Evolutionary conservation across 1,140 invertebrate genomes (phyloP).

Genomic region (Drosophila truncata): DNA sequence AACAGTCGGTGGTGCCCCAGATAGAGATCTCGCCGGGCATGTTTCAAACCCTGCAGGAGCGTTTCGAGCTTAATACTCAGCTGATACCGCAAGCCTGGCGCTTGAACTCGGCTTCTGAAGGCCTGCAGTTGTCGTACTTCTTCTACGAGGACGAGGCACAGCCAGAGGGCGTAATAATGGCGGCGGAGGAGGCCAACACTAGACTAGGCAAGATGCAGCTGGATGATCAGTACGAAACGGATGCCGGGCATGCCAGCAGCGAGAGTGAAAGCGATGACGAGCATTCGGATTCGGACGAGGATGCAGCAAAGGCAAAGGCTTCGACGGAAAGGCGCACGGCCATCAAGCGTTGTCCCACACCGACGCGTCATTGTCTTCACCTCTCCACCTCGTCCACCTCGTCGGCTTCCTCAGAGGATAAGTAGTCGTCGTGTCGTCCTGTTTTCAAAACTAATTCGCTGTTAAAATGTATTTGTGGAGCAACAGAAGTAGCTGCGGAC

Average conservation of each 20-base stretch:
- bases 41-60: conserved; percentile 39
- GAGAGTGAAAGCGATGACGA: conserved; percentile 69
- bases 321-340: neutral
- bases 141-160: conserved; percentile 56
- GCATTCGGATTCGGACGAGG: conserved; percentile 55
- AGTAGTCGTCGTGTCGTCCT: conserved; percentile 25
- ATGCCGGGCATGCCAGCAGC: conserved; percentile 57
- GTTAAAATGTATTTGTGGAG: no score
- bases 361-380: neutral
- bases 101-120: conserved; percentile 32
- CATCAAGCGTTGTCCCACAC: conserved; percentile 19
- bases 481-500: neutral
- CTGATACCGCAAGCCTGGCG: conserved; percentile 52
- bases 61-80: conserved; percentile 22
- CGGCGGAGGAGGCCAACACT: no score
- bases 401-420: conserved; percentile 27
- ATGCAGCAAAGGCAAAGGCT: conserved; percentile 2
- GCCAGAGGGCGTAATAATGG: neutral
- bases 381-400: conserved; percentile 10
- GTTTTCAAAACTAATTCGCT: neutral
- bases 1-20: conserved; percentile 58
- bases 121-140: conserved; percentile 60
- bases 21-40: conserved; percentile 64
- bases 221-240: conserved; percentile 57
- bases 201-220: neutral